Evolutionary conservation across 2,888 invertebrate species (phyloP), one percentile per base, ranked within the genome.

Genomic region (Nasonia oneida): DNA sequence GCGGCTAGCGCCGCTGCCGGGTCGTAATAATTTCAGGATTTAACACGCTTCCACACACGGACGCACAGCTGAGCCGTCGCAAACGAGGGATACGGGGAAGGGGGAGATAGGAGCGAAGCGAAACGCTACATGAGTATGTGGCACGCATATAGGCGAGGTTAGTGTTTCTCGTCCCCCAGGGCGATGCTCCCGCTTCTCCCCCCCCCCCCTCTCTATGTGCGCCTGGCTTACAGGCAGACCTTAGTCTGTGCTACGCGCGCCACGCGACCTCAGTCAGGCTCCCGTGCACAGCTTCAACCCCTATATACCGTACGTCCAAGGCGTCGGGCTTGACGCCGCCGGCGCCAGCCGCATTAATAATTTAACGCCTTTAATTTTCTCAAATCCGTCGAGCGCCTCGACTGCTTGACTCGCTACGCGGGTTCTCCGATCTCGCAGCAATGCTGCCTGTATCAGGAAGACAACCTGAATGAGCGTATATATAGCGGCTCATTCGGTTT

Each of bases 21-120:
- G 18, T 50, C 61, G 15, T 87, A 88, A 90, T 89, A 90, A 90
- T 91, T 90, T 89, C 84, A 87, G 90, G 90, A 90, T 90, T 91
- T 90, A 90, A 89, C 89, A 87, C 90, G 61, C 78, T 61, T 61
- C n/a, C 77, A 42, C 10, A 6, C 77, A 23, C 29, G n/a, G 61
- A 14, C 79, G 75, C 70, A 91, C 91, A 91, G 91, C 91, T 90
- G 91, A 91, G 89, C 88, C 88, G 89, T n/a, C 47, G 67, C 29
- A 67, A n/a, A 14, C 82, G 64, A 50, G 67, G 14, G 18, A 73
- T 0, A 37, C 47, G 8, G 73, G 4, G 73, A 47, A 47, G 71
- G 39, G 73, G 42, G 4, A 77, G 77, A 77, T 76, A 81, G 85
- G 85, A 83, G 79, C 42, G 29, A 67, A 42, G 71, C 71, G 71